phyloP scores from a whole-genome alignment of 2,113 vertebrate species.

The Lasiurus cinereus region DNA sequence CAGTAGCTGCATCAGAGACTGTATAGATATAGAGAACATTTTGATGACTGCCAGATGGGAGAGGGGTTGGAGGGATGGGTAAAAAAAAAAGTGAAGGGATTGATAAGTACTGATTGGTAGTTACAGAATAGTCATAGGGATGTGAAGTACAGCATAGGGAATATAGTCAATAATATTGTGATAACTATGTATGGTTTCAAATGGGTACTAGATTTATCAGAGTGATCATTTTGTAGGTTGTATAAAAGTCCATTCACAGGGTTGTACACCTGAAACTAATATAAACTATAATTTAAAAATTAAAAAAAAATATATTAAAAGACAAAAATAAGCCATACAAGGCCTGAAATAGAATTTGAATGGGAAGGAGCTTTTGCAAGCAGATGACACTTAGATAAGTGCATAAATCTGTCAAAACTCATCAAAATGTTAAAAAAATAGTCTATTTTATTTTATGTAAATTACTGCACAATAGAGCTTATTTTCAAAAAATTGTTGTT shows the following conservation, averaged over 20 bases:
- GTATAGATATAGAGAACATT: neutral
- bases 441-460: constrained; percentile 5
- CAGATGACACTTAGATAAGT: neutral
- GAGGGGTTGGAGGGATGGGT: neutral
- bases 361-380: neutral
- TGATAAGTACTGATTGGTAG: neutral
- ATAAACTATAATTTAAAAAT: neutral
- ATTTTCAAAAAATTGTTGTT: neutral
- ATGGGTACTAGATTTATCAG: neutral
- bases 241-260: neutral
- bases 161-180: neutral
- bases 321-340: neutral
- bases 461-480: neutral
- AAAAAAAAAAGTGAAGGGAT: neutral
- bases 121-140: neutral
- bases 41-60: neutral
- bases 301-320: neutral
- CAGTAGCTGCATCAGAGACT: neutral
- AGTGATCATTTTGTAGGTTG: neutral
- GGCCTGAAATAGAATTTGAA: neutral
- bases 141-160: neutral
- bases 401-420: neutral
- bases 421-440: neutral
- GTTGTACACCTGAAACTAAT: neutral
- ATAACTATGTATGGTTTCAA: neutral